These are phyloP conservation scores for Copidosoma aretas DNA, from an alignment of 2,888 invertebrate species.

Conservation along the genomic window DNA sequence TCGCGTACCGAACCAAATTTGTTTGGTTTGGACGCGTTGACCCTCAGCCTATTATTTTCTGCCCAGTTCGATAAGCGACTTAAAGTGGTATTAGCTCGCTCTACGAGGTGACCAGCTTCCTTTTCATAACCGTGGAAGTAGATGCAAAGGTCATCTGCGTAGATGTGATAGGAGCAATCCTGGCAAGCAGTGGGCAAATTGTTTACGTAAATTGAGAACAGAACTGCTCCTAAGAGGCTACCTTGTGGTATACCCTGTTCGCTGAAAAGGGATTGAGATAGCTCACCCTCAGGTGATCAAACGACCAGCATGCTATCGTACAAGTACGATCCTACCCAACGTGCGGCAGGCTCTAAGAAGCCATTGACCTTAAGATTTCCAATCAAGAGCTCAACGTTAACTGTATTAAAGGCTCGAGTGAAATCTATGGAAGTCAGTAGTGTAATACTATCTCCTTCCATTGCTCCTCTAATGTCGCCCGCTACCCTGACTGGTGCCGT, in stretches of 20 bases:
- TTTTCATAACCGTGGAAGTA: background rate
- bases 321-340: slow-evolving; percentile 14
- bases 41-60: no score
- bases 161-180: background rate
- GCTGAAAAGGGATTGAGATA: no score
- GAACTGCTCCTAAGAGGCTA: background rate
- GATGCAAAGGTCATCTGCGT: background rate
- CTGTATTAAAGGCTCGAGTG: slow-evolving; percentile 12
- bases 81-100: no score
- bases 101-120: background rate
- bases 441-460: background rate
- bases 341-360: background rate
- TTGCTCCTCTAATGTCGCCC: slow-evolving; percentile 8
- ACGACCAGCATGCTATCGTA: slow-evolving; percentile 9
- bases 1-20: no score
- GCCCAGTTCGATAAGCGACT: no score
- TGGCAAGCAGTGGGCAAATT: background rate
- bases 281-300: no score
- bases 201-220: background rate
- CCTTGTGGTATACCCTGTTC: background rate
- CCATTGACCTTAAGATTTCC: background rate
- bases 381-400: slow-evolving; percentile 5
- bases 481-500: background rate
- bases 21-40: no score
- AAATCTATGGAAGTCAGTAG: slow-evolving; percentile 17